Evolutionary conservation across 2,888 invertebrate species (phyloP), one percentile per base, ranked within the genome.

Genomic region (Coleophora flavipennella): DNA sequence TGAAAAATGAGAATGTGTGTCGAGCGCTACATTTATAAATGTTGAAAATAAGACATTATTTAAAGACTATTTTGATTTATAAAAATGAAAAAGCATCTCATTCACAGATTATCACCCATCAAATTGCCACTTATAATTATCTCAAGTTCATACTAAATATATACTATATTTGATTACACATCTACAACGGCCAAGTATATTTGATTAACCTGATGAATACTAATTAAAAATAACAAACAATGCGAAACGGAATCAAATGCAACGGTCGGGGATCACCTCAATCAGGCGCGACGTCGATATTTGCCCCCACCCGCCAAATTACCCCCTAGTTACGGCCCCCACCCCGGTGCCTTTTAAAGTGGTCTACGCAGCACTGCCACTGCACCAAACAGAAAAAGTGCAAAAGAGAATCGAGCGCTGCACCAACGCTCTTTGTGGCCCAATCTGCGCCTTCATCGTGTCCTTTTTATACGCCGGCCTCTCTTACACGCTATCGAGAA

Each of bases 361-460:
- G 85, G 83, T 83, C 81, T 81, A 78, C 67, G 77, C 74, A 78
- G 56, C 61, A 59, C 75, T 79, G 75, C 77, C 73, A 78, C 77
- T 77, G 80, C 72, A 77, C 74, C 74, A 79, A 79, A 79, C 72
- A 78, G 73, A 80, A 83, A 83, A 81, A 83, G 71, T 75, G 70
- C 68, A 80, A 81, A 81, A 81, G 72, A 70, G 69, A 59, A 65
- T 65, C 65, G 71, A 65, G 64, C 71, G 69, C 64, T 65, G 74
- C 71, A 79, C 78, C 79, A 79, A 81, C 84, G 74, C 81, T 80
- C 84, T 84, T 84, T 84, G 84, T 84, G 81, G 81, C 78, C 78
- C 81, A 80, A 81, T 80, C 83, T 83, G 64, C 71, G 66, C 81
- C 81, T 79, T 60, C 63, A 55, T 80, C 78, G 72, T 76, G 67